Percentiles rank a stretch among this genome's conserved stretches.
These are phyloP conservation scores for Conops quadrifasciatus DNA, from an alignment of 2,888 invertebrate species.

Conservation along the genomic window DNA sequence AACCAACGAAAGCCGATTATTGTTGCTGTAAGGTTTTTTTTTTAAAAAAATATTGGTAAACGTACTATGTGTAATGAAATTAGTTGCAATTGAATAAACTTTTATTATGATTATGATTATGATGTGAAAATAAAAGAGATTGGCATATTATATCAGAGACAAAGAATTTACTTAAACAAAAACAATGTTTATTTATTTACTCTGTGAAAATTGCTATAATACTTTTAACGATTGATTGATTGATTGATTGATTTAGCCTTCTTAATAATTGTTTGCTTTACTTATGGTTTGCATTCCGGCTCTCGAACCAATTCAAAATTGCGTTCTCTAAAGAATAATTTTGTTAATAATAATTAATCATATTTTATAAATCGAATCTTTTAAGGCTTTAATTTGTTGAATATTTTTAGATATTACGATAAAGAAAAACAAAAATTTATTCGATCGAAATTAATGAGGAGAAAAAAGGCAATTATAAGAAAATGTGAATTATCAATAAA, in stretches of 20 bases:
- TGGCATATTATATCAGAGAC: too few species aligned
- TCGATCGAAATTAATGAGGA: background rate
- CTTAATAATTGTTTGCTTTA: background rate
- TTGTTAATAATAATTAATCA: background rate
- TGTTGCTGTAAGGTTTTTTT: background rate
- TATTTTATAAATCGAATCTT: background rate
- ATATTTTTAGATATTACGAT: constrained; percentile 23
- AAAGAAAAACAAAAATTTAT: background rate
- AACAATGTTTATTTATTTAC: constrained; percentile 5
- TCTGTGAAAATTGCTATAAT: background rate
- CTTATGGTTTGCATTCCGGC: constrained; percentile 23
- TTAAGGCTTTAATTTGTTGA: constrained; percentile 19
- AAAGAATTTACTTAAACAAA: too few species aligned
- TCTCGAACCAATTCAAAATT: constrained; percentile 4
- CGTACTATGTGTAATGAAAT: background rate
- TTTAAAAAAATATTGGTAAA: background rate
- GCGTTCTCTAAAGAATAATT: background rate
- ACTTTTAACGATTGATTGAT: background rate
- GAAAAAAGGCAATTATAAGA: constrained; percentile 1
- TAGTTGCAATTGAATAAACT: too few species aligned
- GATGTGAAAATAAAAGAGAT: too few species aligned
- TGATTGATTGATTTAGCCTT: constrained; percentile 11
- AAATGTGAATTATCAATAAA: constrained; percentile 7
- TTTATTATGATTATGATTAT: too few species aligned
- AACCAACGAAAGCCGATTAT: background rate